Evolutionary conservation across 2,888 invertebrate genomes (phyloP).

Genomic region (Clepsis dumicolana): DNA sequence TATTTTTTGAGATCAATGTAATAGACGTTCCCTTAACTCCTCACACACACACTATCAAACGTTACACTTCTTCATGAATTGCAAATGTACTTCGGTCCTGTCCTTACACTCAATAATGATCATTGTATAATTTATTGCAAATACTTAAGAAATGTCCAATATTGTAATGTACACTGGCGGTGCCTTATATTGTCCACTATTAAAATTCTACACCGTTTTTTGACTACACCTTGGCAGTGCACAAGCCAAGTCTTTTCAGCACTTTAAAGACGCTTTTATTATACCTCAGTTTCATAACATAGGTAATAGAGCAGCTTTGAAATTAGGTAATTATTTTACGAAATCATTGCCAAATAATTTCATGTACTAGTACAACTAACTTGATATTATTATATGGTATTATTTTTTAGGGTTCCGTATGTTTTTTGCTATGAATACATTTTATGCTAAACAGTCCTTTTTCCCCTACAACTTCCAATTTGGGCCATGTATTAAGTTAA

Average conservation of each 20-base stretch:
- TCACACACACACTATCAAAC: background rate
- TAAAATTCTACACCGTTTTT: conserved; percentile 34
- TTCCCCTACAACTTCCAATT: background rate
- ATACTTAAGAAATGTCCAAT: conserved; percentile 27
- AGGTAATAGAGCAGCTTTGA: no score
- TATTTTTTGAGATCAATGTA: background rate
- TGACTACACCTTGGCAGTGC: background rate
- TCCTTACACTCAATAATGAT: background rate
- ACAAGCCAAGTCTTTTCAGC: background rate
- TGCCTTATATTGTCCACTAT: conserved; percentile 69
- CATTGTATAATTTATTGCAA: background rate
- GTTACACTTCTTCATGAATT: background rate
- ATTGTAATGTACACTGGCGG: conserved; percentile 56
- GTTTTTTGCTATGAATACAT: background rate
- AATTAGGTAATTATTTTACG: no score
- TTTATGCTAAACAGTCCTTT: background rate
- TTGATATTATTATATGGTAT: background rate
- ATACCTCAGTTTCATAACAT: no score
- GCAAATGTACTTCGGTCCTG: background rate
- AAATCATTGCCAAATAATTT: background rate
- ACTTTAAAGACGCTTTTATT: background rate
- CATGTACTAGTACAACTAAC: background rate
- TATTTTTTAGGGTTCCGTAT: no score
- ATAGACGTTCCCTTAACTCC: background rate
- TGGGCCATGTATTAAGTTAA: background rate